A percentile compares a stretch with the other conserved stretches of the same genome.
Conservation (phyloP, 1,140 invertebrate species). For the roundworm (Caenorhabditis elegans) region WBcel235 BX284604.4:577501-578000, state of each 20-base stretch:
- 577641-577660: conserved; percentile 28
- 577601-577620: conserved; percentile 93
- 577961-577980: conserved; percentile 94
- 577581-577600: conserved; percentile 95
- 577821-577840: conserved; percentile 93
- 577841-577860: conserved; percentile 96
- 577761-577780: conserved; percentile 94
- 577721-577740: conserved; percentile 94
- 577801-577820: conserved; percentile 98
- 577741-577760: conserved; percentile 85
- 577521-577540: conserved; percentile 59
- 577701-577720: conserved; percentile 93
- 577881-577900: conserved; percentile 94
- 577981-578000: conserved; percentile 86
- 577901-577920: conserved; percentile 97
- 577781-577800: conserved; percentile 90
- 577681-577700: conserved; percentile 84
- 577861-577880: conserved; percentile 89
- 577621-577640: conserved; percentile 89
- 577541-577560: conserved; percentile 92
- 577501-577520: too few relatives aligned
- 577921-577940: conserved; percentile 89
- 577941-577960: conserved; percentile 91
- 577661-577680: conserved; percentile 87
- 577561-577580: conserved; percentile 87